Evolutionary conservation across 2,888 invertebrate genomes (phyloP).

Genomic region (Pinctada fucata): DNA sequence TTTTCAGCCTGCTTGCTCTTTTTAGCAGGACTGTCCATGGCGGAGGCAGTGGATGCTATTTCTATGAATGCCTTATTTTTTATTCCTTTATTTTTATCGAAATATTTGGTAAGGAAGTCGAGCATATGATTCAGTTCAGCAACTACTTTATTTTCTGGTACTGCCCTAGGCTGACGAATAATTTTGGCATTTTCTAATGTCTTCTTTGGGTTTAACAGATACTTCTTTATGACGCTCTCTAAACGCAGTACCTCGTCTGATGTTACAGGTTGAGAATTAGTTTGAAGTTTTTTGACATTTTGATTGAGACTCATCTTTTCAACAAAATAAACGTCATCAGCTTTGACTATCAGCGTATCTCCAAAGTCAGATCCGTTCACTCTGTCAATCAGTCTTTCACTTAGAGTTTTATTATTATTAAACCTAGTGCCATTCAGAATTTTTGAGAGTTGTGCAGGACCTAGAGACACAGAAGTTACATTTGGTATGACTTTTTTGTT

Average conservation of each 20-base stretch:
- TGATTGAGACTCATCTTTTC: neutral
- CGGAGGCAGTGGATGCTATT: neutral
- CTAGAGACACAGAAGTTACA: neutral
- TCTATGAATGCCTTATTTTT: neutral
- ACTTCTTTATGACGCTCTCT: neutral
- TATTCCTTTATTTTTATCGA: slow-evolving; percentile 10
- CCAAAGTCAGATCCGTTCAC: neutral
- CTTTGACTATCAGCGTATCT: neutral
- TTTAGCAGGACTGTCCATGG: neutral
- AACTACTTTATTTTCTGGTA: slow-evolving; percentile 2
- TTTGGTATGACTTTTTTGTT: neutral
- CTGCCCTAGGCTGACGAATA: neutral
- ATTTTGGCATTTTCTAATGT: neutral
- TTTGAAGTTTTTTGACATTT: neutral
- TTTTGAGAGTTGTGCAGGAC: no score
- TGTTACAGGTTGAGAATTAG: neutral
- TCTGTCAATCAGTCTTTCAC: neutral
- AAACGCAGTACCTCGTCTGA: neutral
- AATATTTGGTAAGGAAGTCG: slow-evolving; percentile 8
- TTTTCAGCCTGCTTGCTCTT: neutral
- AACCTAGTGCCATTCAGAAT: neutral
- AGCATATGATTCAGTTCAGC: slow-evolving; percentile 11
- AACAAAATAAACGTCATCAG: neutral
- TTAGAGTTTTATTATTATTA: neutral
- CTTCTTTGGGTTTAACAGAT: neutral